Evolutionary conservation across 2,888 invertebrate genomes (phyloP), one percentile per base, ranked within the genome.

Genomic region (Pilophorus perplexus): DNA sequence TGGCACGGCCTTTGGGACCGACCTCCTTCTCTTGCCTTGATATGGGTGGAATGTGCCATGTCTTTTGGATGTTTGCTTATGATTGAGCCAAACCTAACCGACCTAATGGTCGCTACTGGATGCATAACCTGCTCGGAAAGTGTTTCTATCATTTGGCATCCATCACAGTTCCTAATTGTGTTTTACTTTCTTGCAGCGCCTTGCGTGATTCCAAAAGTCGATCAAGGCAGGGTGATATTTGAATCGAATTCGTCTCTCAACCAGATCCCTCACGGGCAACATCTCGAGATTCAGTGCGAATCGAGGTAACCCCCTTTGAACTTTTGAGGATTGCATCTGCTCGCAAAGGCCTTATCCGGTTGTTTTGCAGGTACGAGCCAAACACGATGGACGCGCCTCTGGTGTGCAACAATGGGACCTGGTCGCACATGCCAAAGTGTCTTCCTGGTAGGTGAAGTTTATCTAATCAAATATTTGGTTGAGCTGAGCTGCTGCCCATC

Each of bases 321-420:
- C n/a, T n/a, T n/a, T n/a, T n/a, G n/a, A n/a, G n/a, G n/a, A n/a
- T n/a, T n/a, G n/a, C n/a, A n/a, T n/a, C n/a, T n/a, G n/a, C n/a
- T n/a, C n/a, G n/a, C n/a, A n/a, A n/a, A n/a, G n/a, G n/a, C n/a
- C n/a, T n/a, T n/a, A n/a, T n/a, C n/a, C n/a, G n/a, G n/a, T 8
- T 37, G 14, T 37, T 16, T 16, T 76, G 85, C 66, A 87, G 90
- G 73, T 93, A 90, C 75, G 93, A 95, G 76, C 91, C 90, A 72
- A 84, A 89, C 0, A 82, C 84, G 0, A 86, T 84, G 50, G 86
- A 87, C 71, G 81, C 85, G 0, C 84, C 85, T 0, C 89, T 93
- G 0, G 85, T 86, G 0, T 99, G 98, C 76, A 88, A 90, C 75
- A 96, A 97, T 74, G 97, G 97, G 0, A 92, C 94, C 0, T 99